Evolutionary conservation across 2,888 invertebrate genomes (phyloP).

Genomic region (Melieria crassipennis): DNA sequence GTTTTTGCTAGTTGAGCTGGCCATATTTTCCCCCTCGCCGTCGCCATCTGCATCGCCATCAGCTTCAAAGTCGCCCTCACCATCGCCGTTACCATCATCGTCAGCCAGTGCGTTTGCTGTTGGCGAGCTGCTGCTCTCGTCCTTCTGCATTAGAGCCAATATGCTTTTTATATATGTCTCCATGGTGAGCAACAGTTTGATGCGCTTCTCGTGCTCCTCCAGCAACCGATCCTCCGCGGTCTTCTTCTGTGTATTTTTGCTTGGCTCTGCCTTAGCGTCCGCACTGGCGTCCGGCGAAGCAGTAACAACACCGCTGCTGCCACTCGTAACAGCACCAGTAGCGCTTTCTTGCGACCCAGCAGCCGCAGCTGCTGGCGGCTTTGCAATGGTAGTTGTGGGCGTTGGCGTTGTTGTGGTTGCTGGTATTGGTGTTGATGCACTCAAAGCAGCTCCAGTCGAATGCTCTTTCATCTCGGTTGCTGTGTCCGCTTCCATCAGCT

Average conservation of each 20-base stretch:
- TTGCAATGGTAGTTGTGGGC: no score
- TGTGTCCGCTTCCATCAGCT: slow-evolving; percentile 1
- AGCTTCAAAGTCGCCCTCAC: slow-evolving; percentile 27
- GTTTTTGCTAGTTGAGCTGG: not conserved
- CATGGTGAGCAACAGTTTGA: slow-evolving; percentile 60
- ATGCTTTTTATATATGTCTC: slow-evolving; percentile 64
- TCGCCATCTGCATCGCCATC: slow-evolving; percentile 34
- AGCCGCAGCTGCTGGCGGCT: not conserved
- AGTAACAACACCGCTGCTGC: not conserved
- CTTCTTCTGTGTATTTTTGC: slow-evolving; percentile 53
- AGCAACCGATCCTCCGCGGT: slow-evolving; percentile 57
- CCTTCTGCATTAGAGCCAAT: slow-evolving; percentile 61
- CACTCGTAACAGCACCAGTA: not conserved
- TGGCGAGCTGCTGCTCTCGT: slow-evolving; percentile 47
- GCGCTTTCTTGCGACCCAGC: not conserved
- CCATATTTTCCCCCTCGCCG: slow-evolving; percentile 24
- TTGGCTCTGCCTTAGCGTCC: slow-evolving; percentile 41
- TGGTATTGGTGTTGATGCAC: no score
- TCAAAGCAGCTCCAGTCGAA: no score
- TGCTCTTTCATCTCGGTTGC: not conserved
- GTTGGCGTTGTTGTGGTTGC: no score
- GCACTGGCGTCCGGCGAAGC: slow-evolving; percentile 24
- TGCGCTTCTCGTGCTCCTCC: slow-evolving; percentile 61
- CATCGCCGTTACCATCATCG: slow-evolving; percentile 35
- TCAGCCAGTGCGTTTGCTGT: slow-evolving; percentile 48